phyloP scores from a whole-genome alignment of 2,888 invertebrate genomes.

The Phymatocera aterrima region DNA sequence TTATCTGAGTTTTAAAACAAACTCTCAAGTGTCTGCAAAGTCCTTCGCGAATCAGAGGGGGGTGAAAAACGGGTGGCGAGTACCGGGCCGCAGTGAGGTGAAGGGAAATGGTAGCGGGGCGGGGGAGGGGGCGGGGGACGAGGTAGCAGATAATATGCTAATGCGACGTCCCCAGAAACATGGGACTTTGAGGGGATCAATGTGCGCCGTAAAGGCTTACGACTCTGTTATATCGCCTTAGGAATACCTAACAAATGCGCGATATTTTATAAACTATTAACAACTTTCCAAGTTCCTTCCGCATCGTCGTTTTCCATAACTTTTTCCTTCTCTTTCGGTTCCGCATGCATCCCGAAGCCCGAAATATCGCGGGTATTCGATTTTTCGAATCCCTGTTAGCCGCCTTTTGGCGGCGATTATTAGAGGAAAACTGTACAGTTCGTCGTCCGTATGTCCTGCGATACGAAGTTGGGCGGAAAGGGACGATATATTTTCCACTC shows the following conservation, averaged over 20 bases:
- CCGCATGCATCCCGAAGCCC: too few relatives aligned
- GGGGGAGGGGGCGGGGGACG: slow-evolving; percentile 48
- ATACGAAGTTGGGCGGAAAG: neutral
- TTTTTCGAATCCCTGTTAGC: too few relatives aligned
- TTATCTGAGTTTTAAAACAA: slow-evolving; percentile 73
- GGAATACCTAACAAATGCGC: slow-evolving; percentile 35
- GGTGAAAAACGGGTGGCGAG: slow-evolving; percentile 50
- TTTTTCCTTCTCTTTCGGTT: neutral
- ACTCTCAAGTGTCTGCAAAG: slow-evolving; percentile 73
- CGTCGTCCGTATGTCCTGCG: neutral
- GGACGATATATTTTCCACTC: neutral
- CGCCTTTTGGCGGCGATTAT: too few relatives aligned
- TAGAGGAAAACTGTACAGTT: too few relatives aligned
- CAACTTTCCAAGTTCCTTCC: neutral
- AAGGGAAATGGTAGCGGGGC: too few relatives aligned
- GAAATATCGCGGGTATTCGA: too few relatives aligned
- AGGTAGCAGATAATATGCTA: slow-evolving; percentile 69
- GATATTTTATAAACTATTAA: neutral
- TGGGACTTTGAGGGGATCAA: slow-evolving; percentile 71
- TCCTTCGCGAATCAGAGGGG: slow-evolving; percentile 64
- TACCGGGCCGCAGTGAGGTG: slow-evolving; percentile 38
- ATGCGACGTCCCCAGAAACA: slow-evolving; percentile 67
- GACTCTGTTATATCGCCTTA: slow-evolving; percentile 33
- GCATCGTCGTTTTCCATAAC: too few relatives aligned
- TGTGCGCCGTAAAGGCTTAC: slow-evolving; percentile 52